Percentiles rank a stretch among this genome's conserved stretches.
These are phyloP conservation scores for Huso huso DNA, from an alignment of 2,797 vertebrate genomes.

Conservation along the genomic window DNA sequence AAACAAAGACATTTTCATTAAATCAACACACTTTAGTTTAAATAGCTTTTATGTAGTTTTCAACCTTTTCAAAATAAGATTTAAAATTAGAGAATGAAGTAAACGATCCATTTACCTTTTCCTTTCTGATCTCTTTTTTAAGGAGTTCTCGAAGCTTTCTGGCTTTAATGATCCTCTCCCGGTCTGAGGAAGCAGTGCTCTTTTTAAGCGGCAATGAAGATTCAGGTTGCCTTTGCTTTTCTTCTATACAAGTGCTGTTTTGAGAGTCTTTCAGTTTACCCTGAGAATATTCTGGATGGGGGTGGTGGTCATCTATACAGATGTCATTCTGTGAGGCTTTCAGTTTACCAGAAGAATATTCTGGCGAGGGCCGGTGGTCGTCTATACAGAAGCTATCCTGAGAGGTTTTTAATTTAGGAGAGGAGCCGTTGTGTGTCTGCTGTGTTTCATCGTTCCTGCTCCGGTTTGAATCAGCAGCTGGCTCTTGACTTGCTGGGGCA, in stretches of 20 bases:
- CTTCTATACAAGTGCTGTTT: slow-evolving; percentile 33
- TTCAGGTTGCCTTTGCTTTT: slow-evolving; percentile 24
- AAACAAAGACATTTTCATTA: too few species aligned
- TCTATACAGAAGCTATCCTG: slow-evolving; percentile 6
- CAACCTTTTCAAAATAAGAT: too few species aligned
- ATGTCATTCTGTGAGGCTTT: slow-evolving; percentile 36
- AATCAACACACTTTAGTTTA: too few species aligned
- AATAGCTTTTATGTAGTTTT: too few species aligned
- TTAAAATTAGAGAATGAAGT: neutral
- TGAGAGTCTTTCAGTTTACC: slow-evolving; percentile 51
- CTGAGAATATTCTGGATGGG: slow-evolving; percentile 34
- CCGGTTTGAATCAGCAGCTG: neutral
- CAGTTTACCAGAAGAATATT: slow-evolving; percentile 45
- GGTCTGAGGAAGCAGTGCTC: slow-evolving; percentile 63
- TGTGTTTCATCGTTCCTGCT: neutral
- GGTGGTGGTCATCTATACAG: slow-evolving; percentile 15
- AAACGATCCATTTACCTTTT: slow-evolving; percentile 58
- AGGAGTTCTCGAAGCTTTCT: slow-evolving; percentile 82
- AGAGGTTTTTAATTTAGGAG: slow-evolving; percentile 40
- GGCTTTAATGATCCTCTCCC: slow-evolving; percentile 76
- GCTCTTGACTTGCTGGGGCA: slow-evolving; percentile 9
- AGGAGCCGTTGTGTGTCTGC: slow-evolving; percentile 29
- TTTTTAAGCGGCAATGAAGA: slow-evolving; percentile 18
- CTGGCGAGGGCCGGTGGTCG: slow-evolving; percentile 25
- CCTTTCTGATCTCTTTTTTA: slow-evolving; percentile 74